Evolutionary conservation across 2,888 invertebrate species (phyloP), one percentile per base, ranked within the genome.

Genomic region (Calameuta filiformis): DNA sequence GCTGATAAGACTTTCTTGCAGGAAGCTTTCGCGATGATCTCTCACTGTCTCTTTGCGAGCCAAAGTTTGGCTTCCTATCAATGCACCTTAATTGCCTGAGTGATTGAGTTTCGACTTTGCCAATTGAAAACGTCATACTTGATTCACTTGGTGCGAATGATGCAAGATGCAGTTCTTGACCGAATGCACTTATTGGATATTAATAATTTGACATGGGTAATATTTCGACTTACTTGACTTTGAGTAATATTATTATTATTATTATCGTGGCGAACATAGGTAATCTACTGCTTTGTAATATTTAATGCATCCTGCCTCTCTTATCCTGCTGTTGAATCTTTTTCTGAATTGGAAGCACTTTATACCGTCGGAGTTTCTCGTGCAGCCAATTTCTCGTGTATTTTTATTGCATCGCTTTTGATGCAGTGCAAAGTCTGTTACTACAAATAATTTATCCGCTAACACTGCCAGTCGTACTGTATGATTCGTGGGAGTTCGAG

Each of bases 381-480:
- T 23, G 15, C 73, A 76, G 30, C 56, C 76, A 76, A 73, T 76
- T 73, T 73, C 73, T 35, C 76, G 40, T 56, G 35, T 83, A 79
- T 85, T 83, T 81, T 76, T 79, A 31, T 31, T 71, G 71, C 71
- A 31, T 79, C 76, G 73, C 85, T 79, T 31, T 79, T 79, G 80
- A 79, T 74, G 69, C 34, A 33, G 68, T 34, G 68, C 73, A 78
- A 75, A 79, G 69, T 73, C 79, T 77, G 76, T 81, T 80, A 80
- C 81, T 80, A 83, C 83, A 81, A 86, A 87, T 85, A 86, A 88
- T 87, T 87, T 84, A 87, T 85, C 82, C 79, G 80, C 80, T 77
- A 79, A 77, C 81, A 75, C 77, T 74, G 81, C 73, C 68, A 73
- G 33, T 71, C 71, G 56, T 23, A 23, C 71, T 71, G 12, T 23